Evolutionary conservation across 2,113 vertebrate genomes (phyloP).

Genomic region (Pygoscelis adeliae): DNA sequence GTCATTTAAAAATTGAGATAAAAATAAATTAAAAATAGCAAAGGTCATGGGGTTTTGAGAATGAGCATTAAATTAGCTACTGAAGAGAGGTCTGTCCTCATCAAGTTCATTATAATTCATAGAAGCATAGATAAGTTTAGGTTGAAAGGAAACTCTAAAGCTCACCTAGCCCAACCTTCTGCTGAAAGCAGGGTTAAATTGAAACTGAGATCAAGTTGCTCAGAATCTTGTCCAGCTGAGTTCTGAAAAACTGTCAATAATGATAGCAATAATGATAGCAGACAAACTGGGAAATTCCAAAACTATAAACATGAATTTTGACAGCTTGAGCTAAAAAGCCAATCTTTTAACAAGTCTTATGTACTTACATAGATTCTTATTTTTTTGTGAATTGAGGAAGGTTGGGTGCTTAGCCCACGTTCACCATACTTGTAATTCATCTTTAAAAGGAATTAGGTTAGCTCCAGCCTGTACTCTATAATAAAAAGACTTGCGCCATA

Average conservation of each 20-base stretch:
- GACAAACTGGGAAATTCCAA: not conserved
- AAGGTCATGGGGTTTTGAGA: not conserved
- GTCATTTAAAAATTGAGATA: not conserved
- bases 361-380: not conserved
- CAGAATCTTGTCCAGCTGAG: not conserved
- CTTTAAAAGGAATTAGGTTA: constrained; percentile 16
- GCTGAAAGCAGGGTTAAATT: not conserved
- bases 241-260: not conserved
- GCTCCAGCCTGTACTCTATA: not conserved
- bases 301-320: not conserved
- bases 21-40: not conserved
- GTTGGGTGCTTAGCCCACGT: not conserved
- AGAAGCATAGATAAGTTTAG: not conserved
- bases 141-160: not conserved
- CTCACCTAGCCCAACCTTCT: not conserved
- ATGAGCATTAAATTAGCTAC: not conserved
- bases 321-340: not conserved
- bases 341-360: not conserved
- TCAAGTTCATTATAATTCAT: not conserved
- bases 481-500: not conserved
- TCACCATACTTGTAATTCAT: not conserved
- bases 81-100: not conserved
- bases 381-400: not conserved
- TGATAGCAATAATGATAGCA: not conserved
- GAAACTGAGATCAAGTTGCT: not conserved